phyloP scores from a whole-genome alignment of 92 coral and sea anemone genomes.

The Paramuricea clavata region DNA sequence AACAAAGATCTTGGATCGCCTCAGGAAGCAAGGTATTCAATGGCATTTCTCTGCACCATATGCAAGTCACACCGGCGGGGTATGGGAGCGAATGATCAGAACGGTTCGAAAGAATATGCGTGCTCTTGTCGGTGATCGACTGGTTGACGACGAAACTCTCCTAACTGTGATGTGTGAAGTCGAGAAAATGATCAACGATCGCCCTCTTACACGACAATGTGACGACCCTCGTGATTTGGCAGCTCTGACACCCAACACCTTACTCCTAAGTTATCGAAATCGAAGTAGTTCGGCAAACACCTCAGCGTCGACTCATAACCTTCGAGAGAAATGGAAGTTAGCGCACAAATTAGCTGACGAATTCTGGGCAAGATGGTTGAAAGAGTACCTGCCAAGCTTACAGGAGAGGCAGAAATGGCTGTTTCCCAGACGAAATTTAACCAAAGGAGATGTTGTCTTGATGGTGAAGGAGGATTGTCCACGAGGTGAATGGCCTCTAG shows the following conservation, averaged over 20 bases:
- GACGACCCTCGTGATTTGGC: slow-evolving; percentile 58
- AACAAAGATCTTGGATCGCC: slow-evolving; percentile 15
- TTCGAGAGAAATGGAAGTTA: slow-evolving; percentile 30
- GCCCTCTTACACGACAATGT: slow-evolving; percentile 45
- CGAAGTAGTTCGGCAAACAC: slow-evolving; percentile 13
- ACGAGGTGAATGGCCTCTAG: slow-evolving; percentile 53
- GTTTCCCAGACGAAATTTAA: too few species aligned
- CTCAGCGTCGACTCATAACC: slow-evolving; percentile 7
- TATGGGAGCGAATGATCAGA: slow-evolving; percentile 69
- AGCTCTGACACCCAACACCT: slow-evolving; percentile 55
- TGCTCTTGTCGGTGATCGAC: slow-evolving; percentile 42
- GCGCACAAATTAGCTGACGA: slow-evolving; percentile 45
- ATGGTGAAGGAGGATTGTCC: slow-evolving; percentile 38
- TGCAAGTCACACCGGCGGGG: too few species aligned
- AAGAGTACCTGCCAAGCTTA: slow-evolving; percentile 50
- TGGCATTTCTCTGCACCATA: slow-evolving; percentile 68
- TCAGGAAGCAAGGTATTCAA: slow-evolving; percentile 36
- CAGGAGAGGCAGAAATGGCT: slow-evolving; percentile 50
- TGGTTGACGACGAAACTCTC: slow-evolving; percentile 59
- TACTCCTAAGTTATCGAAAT: slow-evolving; percentile 26
- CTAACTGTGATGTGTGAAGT: slow-evolving; percentile 50
- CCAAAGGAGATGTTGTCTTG: slow-evolving; percentile 41
- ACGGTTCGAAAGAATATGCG: slow-evolving; percentile 44
- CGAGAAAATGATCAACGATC: slow-evolving; percentile 50
- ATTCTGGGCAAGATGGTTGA: slow-evolving; percentile 41